phyloP scores from a whole-genome alignment of 2,113 vertebrate genomes.

The Mola mola region DNA sequence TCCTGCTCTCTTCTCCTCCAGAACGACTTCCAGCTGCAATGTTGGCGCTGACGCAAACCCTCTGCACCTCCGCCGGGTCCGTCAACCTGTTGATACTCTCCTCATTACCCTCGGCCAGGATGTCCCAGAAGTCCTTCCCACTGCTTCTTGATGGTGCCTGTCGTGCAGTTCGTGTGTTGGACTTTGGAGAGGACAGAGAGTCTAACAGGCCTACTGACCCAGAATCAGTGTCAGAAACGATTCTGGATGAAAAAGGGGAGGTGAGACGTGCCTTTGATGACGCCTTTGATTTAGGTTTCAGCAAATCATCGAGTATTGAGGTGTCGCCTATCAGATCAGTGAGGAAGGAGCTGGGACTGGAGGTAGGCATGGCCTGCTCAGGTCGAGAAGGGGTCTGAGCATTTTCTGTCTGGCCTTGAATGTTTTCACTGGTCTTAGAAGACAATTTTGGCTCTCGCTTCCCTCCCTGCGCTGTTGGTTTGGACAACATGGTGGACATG shows the following conservation, averaged over 20 bases:
- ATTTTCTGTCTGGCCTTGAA: constrained; percentile 19
- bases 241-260: background rate
- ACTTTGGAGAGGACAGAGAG: background rate
- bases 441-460: constrained; percentile 29
- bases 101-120: constrained; percentile 89
- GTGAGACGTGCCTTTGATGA: background rate
- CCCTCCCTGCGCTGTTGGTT: constrained; percentile 43
- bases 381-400: constrained; percentile 1
- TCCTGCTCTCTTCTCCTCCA: constrained; percentile 58
- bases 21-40: constrained; percentile 53
- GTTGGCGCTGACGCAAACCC: constrained; percentile 81
- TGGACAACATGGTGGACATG: constrained; percentile 38
- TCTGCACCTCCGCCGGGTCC: constrained; percentile 86
- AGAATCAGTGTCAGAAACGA: background rate
- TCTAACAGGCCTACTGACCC: background rate
- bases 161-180: constrained; percentile 13
- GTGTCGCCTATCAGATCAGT: constrained; percentile 91
- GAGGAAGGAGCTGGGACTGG: constrained; percentile 57
- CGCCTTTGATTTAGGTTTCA: constrained; percentile 78
- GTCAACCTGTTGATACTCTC: constrained; percentile 89
- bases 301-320: constrained; percentile 90
- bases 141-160: constrained; percentile 74
- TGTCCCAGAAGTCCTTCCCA: constrained; percentile 95
- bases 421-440: constrained; percentile 10
- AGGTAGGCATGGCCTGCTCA: constrained; percentile 6